Evolutionary conservation across 2,888 invertebrate genomes (phyloP).

Genomic region (Geotrupes spiniger): DNA sequence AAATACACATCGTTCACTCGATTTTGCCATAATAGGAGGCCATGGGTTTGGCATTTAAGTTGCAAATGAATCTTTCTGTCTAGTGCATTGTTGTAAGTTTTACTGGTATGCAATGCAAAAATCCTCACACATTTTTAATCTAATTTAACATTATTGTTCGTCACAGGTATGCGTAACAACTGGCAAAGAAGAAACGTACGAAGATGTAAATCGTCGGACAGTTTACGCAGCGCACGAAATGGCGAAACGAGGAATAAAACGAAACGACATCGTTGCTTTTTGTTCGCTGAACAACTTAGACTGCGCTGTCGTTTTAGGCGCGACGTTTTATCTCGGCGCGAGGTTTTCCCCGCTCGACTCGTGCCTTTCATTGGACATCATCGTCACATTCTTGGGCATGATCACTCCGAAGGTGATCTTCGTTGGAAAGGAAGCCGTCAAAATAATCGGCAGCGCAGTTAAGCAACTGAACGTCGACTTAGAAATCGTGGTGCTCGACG

Average conservation of each 20-base stretch:
- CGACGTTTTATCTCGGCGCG: conserved; percentile 50
- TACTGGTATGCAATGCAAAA: too few relatives aligned
- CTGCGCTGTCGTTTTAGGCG: conserved; percentile 51
- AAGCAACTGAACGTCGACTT: conserved; percentile 13
- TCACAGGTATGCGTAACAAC: background rate
- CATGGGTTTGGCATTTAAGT: too few relatives aligned
- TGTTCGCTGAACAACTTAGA: conserved; percentile 52
- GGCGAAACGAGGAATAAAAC: conserved; percentile 11
- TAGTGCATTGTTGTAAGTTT: too few relatives aligned
- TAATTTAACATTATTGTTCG: too few relatives aligned
- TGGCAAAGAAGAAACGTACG: conserved; percentile 12
- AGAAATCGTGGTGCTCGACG: conserved; percentile 21
- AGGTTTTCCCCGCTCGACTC: conserved; percentile 39
- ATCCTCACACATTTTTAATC: too few relatives aligned
- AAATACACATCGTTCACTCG: too few relatives aligned
- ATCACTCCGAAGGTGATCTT: conserved; percentile 40
- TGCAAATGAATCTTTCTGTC: too few relatives aligned
- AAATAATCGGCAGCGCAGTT: conserved; percentile 33
- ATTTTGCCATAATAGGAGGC: too few relatives aligned
- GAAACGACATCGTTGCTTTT: conserved; percentile 49
- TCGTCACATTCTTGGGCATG: conserved; percentile 33
- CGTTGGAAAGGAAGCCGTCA: conserved; percentile 31
- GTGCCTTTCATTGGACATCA: conserved; percentile 33
- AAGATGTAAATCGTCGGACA: conserved; percentile 4
- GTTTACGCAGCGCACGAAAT: conserved; percentile 15